Evolutionary conservation across 2,797 vertebrate genomes (phyloP).

Genomic region (Sparidentex hasta): DNA sequence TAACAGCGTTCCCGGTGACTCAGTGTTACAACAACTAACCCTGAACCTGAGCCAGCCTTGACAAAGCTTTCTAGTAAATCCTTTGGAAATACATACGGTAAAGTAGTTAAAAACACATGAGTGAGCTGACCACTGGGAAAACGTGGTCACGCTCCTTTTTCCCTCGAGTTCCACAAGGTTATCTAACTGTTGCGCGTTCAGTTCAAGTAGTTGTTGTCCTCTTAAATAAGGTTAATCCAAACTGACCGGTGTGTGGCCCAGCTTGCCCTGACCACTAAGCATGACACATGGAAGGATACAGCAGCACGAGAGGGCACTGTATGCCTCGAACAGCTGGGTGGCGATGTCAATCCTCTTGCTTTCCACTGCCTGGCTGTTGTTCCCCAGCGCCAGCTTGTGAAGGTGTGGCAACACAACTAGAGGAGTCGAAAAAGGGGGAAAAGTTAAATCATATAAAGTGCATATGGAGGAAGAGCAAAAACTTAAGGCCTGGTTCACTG

Average conservation of each 20-base stretch:
- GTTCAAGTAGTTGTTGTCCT: background rate
- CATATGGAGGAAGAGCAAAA: background rate
- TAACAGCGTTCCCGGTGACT: constrained; percentile 50
- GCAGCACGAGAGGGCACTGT: constrained; percentile 99
- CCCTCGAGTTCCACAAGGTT: background rate
- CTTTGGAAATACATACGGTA: constrained; percentile 44
- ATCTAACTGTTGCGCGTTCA: background rate
- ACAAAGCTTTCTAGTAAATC: constrained; percentile 63
- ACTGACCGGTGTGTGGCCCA: no score
- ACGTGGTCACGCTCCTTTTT: background rate
- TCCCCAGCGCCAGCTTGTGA: constrained; percentile 95
- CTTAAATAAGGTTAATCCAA: background rate
- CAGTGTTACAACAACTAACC: constrained; percentile 47
- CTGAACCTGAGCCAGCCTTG: constrained; percentile 41
- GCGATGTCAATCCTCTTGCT: constrained; percentile 96
- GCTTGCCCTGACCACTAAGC: background rate
- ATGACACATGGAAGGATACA: constrained; percentile 92
- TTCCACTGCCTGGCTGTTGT: constrained; percentile 95
- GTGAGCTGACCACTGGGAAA: constrained; percentile 17
- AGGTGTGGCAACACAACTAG: constrained; percentile 98
- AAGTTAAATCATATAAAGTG: background rate
- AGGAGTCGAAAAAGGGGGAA: constrained; percentile 29
- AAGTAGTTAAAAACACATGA: constrained; percentile 9
- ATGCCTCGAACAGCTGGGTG: constrained; percentile 97
- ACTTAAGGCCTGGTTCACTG: background rate